Conservation (phyloP, 1,140 invertebrate species). For the Cydia splendana region DNA sequence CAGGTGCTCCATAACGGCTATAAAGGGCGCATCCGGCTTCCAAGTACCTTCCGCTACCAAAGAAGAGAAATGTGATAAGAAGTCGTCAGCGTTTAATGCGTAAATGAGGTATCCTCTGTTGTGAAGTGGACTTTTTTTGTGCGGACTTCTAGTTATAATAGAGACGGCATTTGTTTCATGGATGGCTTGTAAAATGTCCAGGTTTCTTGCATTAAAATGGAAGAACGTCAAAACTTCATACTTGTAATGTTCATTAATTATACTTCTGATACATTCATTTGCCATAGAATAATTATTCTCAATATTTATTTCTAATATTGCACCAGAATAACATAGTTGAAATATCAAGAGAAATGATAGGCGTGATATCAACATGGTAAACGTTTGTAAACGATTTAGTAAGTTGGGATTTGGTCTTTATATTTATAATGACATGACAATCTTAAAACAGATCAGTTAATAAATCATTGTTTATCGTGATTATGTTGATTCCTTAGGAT, state of each 20-base stretch:
- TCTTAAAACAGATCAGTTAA: background rate
- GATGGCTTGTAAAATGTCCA: background rate
- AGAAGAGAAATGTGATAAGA: slow-evolving; percentile 17
- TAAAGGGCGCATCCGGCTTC: slow-evolving; percentile 32
- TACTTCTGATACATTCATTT: background rate
- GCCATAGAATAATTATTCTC: background rate
- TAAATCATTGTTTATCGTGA: background rate
- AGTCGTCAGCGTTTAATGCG: background rate
- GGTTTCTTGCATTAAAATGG: background rate
- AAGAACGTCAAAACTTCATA: background rate
- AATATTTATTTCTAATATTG: background rate
- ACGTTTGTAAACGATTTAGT: background rate
- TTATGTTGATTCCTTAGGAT: background rate
- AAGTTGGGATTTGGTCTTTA: background rate
- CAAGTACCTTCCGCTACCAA: slow-evolving; percentile 24
- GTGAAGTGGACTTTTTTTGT: background rate
- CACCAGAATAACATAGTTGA: background rate
- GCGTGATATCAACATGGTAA: background rate
- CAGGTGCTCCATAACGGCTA: slow-evolving; percentile 1
- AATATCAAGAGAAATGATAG: background rate
- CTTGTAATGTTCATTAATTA: background rate
- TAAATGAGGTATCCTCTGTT: slow-evolving; percentile 35
- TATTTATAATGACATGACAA: background rate
- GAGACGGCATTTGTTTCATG: background rate
- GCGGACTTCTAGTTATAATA: background rate